Evolutionary conservation across 2,888 invertebrate genomes (phyloP).

Genomic region (Archips xylosteana): DNA sequence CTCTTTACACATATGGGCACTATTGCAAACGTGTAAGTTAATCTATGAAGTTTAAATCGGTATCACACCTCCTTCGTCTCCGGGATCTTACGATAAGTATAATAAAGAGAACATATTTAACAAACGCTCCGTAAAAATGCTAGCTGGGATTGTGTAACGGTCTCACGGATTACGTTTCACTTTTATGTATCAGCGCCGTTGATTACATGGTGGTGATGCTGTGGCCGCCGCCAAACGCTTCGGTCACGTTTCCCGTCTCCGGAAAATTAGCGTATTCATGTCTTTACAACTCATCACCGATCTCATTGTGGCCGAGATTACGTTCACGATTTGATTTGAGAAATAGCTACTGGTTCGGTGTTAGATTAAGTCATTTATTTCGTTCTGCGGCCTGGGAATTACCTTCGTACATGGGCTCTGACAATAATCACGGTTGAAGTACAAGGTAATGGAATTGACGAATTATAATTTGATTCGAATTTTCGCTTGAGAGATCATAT

Average conservation of each 20-base stretch:
- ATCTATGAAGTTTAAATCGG: not conserved
- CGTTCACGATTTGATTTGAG: conserved; percentile 56
- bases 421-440: conserved; percentile 5
- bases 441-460: conserved; percentile 22
- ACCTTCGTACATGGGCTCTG: conserved; percentile 28
- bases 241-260: conserved; percentile 65
- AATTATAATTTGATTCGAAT: conserved; percentile 13
- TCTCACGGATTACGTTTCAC: conserved; percentile 30
- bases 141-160: conserved; percentile 23
- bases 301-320: conserved; percentile 72
- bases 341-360: conserved; percentile 52
- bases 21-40: too few species aligned
- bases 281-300: conserved; percentile 65
- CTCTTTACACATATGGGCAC: too few species aligned
- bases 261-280: conserved; percentile 65
- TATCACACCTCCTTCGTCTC: not conserved
- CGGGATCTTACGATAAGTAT: not conserved
- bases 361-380: conserved; percentile 63
- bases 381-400: conserved; percentile 47
- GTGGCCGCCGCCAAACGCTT: conserved; percentile 64
- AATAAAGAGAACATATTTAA: not conserved
- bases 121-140: conserved; percentile 2
- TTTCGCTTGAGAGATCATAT: not conserved
- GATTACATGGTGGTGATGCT: conserved; percentile 56
- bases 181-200: conserved; percentile 31